Conservation (phyloP, 2,888 invertebrate species). For the Tachina fera region DNA sequence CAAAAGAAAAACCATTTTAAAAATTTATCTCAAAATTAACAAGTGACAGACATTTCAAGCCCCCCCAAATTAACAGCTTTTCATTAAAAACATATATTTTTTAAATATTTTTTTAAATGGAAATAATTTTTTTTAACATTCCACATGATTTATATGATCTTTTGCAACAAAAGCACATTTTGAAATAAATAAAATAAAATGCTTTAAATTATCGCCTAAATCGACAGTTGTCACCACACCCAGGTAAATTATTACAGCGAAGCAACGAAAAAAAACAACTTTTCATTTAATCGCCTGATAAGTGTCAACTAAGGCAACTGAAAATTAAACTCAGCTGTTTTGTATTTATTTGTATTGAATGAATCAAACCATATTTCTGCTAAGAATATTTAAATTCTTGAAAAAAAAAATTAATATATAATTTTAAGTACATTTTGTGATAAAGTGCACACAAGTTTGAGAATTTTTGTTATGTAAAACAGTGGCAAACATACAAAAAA, state of each 20-base stretch:
- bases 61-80: slow-evolving; percentile 18
- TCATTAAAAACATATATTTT: slow-evolving; percentile 24
- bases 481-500: background rate
- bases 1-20: background rate
- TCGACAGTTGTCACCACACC: slow-evolving; percentile 42
- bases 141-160: slow-evolving; percentile 18
- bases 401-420: background rate
- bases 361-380: slow-evolving; percentile 33
- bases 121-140: background rate
- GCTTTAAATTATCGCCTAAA: slow-evolving; percentile 41
- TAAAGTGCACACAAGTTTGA: slow-evolving; percentile 1
- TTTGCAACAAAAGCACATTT: slow-evolving; percentile 50
- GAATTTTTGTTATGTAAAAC: slow-evolving; percentile 10
- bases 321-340: slow-evolving; percentile 21
- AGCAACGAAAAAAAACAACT: slow-evolving; percentile 42
- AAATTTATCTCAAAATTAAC: slow-evolving; percentile 8
- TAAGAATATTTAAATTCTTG: slow-evolving; percentile 15
- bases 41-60: slow-evolving; percentile 21
- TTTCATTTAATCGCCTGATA: slow-evolving; percentile 47
- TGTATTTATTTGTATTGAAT: background rate
- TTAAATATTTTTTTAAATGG: background rate
- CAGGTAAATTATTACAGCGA: slow-evolving; percentile 30
- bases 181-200: slow-evolving; percentile 10
- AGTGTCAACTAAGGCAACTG: slow-evolving; percentile 28
- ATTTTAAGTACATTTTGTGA: background rate